phyloP scores from a whole-genome alignment of 2,797 vertebrate species.

The Eidolon dupreanum region DNA sequence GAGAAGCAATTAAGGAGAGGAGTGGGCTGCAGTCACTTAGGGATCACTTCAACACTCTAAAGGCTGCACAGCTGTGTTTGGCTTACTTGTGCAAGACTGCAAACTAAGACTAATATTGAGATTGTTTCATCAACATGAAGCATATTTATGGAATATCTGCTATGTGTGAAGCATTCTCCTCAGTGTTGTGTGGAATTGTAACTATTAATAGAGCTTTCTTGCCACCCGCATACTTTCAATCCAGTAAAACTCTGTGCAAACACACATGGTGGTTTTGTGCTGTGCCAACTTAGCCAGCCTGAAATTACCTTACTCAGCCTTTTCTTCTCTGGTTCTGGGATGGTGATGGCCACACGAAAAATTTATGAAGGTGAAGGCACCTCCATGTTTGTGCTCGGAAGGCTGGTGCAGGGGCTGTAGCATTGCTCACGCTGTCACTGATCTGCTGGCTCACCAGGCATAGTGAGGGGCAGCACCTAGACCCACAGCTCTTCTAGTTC shows the following conservation, averaged over 20 bases:
- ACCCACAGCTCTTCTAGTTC: neutral
- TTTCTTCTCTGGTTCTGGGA: neutral
- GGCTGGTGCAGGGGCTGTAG: neutral
- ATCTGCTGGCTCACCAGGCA: neutral
- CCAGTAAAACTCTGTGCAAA: neutral
- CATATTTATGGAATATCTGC: neutral
- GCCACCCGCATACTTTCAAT: neutral
- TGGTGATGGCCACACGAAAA: neutral
- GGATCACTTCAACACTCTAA: neutral
- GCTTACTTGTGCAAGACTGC: neutral
- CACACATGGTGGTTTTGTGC: neutral
- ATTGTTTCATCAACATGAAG: neutral
- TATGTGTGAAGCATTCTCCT: neutral
- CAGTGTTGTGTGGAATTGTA: neutral
- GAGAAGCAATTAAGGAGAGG: constrained; percentile 48
- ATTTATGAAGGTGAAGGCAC: neutral
- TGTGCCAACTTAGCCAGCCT: neutral
- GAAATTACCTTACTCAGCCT: neutral
- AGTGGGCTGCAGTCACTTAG: neutral
- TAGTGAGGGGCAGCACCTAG: neutral
- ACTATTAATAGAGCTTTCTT: neutral
- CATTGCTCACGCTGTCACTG: accelerated
- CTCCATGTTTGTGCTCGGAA: neutral
- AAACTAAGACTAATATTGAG: neutral
- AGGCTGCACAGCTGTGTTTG: constrained; percentile 51